Evolutionary conservation across 2,888 invertebrate genomes (phyloP).

Genomic region (Atrina japonica): DNA sequence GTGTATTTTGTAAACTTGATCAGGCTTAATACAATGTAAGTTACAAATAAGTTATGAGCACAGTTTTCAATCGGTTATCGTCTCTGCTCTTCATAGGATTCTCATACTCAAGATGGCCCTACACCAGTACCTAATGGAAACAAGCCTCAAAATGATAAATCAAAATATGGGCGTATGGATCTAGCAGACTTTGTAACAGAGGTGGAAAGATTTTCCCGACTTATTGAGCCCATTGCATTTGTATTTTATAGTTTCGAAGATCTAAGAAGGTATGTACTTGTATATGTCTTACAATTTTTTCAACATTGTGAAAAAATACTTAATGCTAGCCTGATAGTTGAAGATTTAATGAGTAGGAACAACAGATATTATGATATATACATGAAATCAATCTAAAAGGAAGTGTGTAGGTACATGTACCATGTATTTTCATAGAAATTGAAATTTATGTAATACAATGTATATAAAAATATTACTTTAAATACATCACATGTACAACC

Average conservation of each 20-base stretch:
- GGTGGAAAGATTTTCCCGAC: constrained; percentile 71
- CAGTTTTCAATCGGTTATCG: too few relatives aligned
- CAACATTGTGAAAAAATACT: not conserved
- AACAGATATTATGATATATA: not conserved
- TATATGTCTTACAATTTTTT: not conserved
- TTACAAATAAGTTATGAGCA: too few relatives aligned
- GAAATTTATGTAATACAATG: too few relatives aligned
- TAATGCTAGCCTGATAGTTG: not conserved
- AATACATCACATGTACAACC: too few relatives aligned
- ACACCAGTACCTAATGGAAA: constrained; percentile 8
- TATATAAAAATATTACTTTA: too few relatives aligned
- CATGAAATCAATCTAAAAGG: too few relatives aligned
- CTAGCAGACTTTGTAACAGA: constrained; percentile 71
- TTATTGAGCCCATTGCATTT: constrained; percentile 73
- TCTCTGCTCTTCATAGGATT: too few relatives aligned
- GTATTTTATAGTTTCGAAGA: constrained; percentile 70
- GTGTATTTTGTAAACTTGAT: too few relatives aligned
- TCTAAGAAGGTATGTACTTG: constrained; percentile 63
- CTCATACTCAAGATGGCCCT: too few relatives aligned
- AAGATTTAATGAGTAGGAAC: not conserved
- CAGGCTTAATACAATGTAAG: too few relatives aligned
- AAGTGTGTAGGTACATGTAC: too few relatives aligned
- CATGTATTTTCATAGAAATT: too few relatives aligned
- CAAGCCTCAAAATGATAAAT: not conserved
- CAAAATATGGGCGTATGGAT: constrained; percentile 57